A percentile compares a stretch with the other conserved stretches of the same genome.
These are phyloP conservation scores for Notothenia coriiceps DNA, from an alignment of 2,113 vertebrate genomes.

Conservation along the genomic window DNA sequence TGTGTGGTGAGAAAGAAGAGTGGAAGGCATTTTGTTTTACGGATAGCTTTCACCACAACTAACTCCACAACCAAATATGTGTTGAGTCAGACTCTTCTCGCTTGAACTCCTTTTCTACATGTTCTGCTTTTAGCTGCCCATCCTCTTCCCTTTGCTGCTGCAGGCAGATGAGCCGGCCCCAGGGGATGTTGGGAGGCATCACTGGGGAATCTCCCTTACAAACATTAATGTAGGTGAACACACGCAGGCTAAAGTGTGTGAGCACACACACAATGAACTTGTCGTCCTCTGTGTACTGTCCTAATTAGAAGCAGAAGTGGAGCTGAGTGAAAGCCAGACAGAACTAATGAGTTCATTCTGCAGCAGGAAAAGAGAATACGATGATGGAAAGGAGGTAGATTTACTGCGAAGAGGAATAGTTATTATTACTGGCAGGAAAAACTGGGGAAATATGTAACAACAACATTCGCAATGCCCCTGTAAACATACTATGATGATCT, in stretches of 20 bases:
- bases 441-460: background rate
- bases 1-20: conserved; percentile 28
- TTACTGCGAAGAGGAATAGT: background rate
- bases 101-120: conserved; percentile 2
- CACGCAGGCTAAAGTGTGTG: background rate
- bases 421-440: conserved; percentile 18
- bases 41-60: conserved; percentile 32
- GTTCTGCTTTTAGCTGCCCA: background rate
- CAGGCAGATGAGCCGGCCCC: conserved; percentile 26
- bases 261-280: background rate
- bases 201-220: conserved; percentile 11
- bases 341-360: conserved; percentile 65
- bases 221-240: conserved; percentile 8
- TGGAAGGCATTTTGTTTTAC: conserved; percentile 9
- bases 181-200: conserved; percentile 23
- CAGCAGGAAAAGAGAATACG: conserved; percentile 11
- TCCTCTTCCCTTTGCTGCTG: conserved; percentile 1
- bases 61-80: conserved; percentile 61
- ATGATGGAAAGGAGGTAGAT: background rate
- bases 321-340: conserved; percentile 50
- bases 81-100: conserved; percentile 54
- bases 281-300: conserved; percentile 63
- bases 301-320: conserved; percentile 73
- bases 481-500: background rate
- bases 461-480: background rate